Conservation (phyloP, 2,888 invertebrate species). For the Pedicia rivosa region DNA sequence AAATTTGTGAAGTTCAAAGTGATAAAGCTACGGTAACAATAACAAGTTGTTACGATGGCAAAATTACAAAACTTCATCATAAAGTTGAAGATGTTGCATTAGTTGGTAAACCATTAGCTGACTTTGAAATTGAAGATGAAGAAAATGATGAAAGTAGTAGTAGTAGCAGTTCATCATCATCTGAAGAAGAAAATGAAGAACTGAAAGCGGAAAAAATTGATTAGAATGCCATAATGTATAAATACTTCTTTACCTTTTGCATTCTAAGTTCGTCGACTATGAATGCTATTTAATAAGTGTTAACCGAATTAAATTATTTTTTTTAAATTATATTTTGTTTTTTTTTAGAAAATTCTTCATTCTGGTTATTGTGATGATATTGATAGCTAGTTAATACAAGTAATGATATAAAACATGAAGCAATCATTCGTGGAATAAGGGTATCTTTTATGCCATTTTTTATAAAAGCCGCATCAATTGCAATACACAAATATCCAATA, state of each 20-base stretch:
- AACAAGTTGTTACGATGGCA: slow-evolving; percentile 87
- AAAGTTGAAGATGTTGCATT: slow-evolving; percentile 76
- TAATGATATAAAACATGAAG: slow-evolving; percentile 43
- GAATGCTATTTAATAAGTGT: too few relatives aligned
- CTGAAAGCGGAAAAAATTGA: too few relatives aligned
- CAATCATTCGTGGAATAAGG: slow-evolving; percentile 50
- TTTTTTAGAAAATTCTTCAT: slow-evolving; percentile 81
- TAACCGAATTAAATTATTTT: too few relatives aligned
- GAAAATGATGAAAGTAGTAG: slow-evolving; percentile 22
- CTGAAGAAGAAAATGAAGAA: too few relatives aligned
- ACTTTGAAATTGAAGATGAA: slow-evolving; percentile 60
- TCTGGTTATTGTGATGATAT: slow-evolving; percentile 93
- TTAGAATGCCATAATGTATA: too few relatives aligned
- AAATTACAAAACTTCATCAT: slow-evolving; percentile 64
- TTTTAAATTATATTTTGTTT: not conserved
- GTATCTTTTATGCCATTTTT: slow-evolving; percentile 91
- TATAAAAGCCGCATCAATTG: slow-evolving; percentile 79
- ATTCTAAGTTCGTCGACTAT: too few relatives aligned
- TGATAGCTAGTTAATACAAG: slow-evolving; percentile 56
- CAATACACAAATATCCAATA: slow-evolving; percentile 60
- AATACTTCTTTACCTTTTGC: too few relatives aligned
- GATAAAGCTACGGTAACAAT: slow-evolving; percentile 99
- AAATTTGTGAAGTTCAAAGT: slow-evolving; percentile 97
- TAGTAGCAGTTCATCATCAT: slow-evolving; percentile 1
- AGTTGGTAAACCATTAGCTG: slow-evolving; percentile 82